Evolutionary conservation across 2,797 vertebrate species (phyloP).

Genomic region (Saxicola maurus): DNA sequence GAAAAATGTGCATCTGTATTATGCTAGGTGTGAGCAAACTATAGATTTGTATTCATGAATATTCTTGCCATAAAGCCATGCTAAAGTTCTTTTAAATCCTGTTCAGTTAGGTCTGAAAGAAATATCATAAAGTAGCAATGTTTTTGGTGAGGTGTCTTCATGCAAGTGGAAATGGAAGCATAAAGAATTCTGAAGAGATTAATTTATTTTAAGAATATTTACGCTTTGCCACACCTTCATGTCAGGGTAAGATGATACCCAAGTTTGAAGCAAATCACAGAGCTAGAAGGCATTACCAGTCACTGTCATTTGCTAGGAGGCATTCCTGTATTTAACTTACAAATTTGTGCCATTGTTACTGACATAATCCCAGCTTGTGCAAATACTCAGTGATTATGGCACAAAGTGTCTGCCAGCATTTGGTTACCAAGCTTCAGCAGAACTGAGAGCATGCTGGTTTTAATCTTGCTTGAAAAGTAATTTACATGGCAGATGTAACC

Average conservation of each 20-base stretch:
- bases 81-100: background rate
- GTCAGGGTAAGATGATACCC: background rate
- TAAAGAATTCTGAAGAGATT: background rate
- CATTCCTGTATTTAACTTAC: slow-evolving; percentile 30
- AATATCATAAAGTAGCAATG: background rate
- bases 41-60: slow-evolving; percentile 7
- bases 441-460: slow-evolving; percentile 1
- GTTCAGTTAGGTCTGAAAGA: background rate
- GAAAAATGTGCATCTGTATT: slow-evolving; percentile 14
- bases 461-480: slow-evolving; percentile 11
- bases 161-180: background rate
- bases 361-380: background rate
- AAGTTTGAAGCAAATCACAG: background rate
- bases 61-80: background rate
- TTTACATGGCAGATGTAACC: background rate
- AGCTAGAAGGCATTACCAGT: background rate
- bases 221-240: background rate
- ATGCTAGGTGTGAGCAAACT: slow-evolving; percentile 9
- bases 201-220: background rate
- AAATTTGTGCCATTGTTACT: slow-evolving; percentile 20
- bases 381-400: slow-evolving; percentile 34
- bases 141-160: background rate
- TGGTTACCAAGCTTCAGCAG: background rate
- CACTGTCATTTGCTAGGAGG: background rate
- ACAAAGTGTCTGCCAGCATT: slow-evolving; percentile 6